Base-by-base conservation (phyloP, 2,113 vertebrate genomes). In the Motacilla alba region DNA sequence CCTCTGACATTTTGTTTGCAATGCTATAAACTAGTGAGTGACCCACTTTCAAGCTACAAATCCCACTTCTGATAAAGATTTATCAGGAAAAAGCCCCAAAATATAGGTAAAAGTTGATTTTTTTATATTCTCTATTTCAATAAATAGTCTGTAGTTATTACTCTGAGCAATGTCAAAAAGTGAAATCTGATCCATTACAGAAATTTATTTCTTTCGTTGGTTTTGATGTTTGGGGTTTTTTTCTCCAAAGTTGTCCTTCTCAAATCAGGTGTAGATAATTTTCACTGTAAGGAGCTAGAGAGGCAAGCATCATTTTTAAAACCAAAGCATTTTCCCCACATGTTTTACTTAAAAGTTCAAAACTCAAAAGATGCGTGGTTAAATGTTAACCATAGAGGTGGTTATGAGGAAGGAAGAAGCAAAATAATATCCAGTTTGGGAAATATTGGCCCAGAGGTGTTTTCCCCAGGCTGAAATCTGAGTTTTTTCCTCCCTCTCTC, bases 1-100 rank as follows among this genome's bases (percentile, higher is more conserved):
- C 68, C 43, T 83, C 53, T 83, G 43, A 88, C 49, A 93, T 92
- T 73, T 82, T 89, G 41, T 90, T 94, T 82, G 86, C 69, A 92
- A 49, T 11, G 3, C 33, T 85, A 93, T 35, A 91, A 94, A 84
- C 22, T 47, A 84, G 53, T 10, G 7, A 94, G 80, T 78, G 74
- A 86, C 74, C 76, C 88, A 90, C 33, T 97, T 97, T 67, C 62
- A 83, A 90, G 67, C 55, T 49, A 23, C 37, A 83, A 95, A 59
- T 95, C 43, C 72, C 30, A 83, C 69, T 87, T 69, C 23, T 50
- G 60, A 78, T 90, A 75, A 91, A 92, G 77, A 91, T 93, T 96
- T 87, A 95, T 78, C 52, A 96, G 28, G 30, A 28, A 70, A 56
- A 26, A 2, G 22, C 0, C 2, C 5, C 18, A n/a, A 33, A 91